A percentile compares a stretch with the other conserved stretches of the same genome.
Conservation (phyloP, 2,888 invertebrate genomes). For the Drosophila mettleri region DNA sequence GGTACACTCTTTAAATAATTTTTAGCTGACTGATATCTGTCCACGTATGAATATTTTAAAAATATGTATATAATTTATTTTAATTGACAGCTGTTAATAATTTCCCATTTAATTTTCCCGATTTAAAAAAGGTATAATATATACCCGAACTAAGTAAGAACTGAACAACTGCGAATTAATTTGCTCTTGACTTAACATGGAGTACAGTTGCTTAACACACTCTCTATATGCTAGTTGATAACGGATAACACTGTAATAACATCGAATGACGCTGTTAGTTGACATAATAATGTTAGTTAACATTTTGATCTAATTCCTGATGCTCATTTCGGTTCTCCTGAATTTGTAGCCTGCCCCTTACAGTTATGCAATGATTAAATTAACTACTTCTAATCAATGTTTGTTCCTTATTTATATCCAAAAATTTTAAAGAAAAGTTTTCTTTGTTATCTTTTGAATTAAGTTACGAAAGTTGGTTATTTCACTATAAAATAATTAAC, state of each 20-base stretch:
- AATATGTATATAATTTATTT: background rate
- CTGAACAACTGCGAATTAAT: background rate
- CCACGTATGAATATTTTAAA: too few species aligned
- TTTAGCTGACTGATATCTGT: too few species aligned
- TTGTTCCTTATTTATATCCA: too few species aligned
- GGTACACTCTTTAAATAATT: background rate
- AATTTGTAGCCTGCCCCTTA: background rate
- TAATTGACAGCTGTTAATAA: background rate
- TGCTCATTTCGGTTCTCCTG: background rate
- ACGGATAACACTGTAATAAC: background rate
- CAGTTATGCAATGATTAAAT: constrained; percentile 1
- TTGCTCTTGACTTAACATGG: background rate
- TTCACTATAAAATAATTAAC: too few species aligned
- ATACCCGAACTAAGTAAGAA: background rate
- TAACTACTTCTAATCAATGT: background rate
- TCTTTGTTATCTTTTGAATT: too few species aligned
- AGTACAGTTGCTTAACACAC: background rate
- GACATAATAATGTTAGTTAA: background rate
- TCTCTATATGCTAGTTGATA: background rate
- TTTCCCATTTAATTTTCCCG: too few species aligned
- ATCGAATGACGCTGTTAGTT: background rate
- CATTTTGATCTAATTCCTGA: background rate
- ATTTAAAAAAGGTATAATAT: background rate
- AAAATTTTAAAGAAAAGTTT: background rate
- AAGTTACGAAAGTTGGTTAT: too few species aligned